A percentile compares a stretch with the other conserved stretches of the same genome.
These are phyloP conservation scores for mouse (Mus musculus) DNA, from an alignment of 2,113 vertebrate species.

Conservation along the genomic window DNA sequence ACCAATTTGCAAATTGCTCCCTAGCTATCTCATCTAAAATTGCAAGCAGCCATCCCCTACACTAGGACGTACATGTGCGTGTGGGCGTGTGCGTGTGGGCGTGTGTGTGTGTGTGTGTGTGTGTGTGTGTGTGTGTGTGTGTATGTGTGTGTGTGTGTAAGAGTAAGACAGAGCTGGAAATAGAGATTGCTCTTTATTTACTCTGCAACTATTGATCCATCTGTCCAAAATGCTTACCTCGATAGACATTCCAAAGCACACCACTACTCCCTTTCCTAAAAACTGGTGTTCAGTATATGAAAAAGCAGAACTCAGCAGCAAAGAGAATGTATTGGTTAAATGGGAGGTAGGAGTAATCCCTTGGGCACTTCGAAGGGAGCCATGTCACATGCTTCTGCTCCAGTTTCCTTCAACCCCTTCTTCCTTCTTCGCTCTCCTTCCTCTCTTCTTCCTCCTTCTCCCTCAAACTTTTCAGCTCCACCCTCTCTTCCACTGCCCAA, in stretches of 20 bases:
- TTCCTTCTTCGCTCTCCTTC: too few relatives aligned
- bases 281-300: constrained; percentile 34
- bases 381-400: background rate
- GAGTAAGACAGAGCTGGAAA: background rate
- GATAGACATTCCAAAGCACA: constrained; percentile 28
- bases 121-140: background rate
- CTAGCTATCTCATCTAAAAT: background rate
- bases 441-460: too few relatives aligned
- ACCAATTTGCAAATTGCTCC: background rate
- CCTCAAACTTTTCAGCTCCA: too few relatives aligned
- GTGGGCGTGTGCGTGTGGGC: background rate
- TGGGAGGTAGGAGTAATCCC: constrained; percentile 11
- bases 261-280: constrained; percentile 31
- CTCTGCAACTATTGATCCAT: constrained; percentile 42
- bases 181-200: constrained; percentile 35
- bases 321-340: constrained; percentile 10
- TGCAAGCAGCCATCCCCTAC: background rate
- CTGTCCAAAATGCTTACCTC: constrained; percentile 44
- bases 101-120: background rate
- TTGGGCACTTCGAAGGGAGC: background rate
- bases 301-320: constrained; percentile 40
- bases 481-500: too few relatives aligned
- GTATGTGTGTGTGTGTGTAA: background rate
- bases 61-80: background rate
- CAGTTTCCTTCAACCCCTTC: too few relatives aligned